These are phyloP conservation scores for Anthopleura sola DNA, from an alignment of 64 coral and sea anemone genomes.

Conservation along the genomic window DNA sequence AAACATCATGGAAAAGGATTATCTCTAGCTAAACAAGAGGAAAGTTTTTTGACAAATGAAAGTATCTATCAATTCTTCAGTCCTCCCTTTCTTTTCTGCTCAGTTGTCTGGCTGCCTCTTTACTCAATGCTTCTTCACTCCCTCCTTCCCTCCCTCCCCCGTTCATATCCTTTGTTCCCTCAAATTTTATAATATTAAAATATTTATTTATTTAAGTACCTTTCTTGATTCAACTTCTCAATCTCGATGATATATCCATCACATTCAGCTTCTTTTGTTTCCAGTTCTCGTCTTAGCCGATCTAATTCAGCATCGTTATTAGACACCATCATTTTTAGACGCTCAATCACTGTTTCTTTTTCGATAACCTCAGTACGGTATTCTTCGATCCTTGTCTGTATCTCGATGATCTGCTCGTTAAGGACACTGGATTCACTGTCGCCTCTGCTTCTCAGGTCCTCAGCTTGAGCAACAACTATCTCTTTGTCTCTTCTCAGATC, in stretches of 20 bases:
- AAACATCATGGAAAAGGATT: no score
- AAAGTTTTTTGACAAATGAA: no score
- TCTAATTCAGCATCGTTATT: slow-evolving; percentile 90
- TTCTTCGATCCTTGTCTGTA: slow-evolving; percentile 83
- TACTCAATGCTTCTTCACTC: no score
- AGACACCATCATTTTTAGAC: slow-evolving; percentile 59
- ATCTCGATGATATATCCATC: slow-evolving; percentile 88
- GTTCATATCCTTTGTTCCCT: no score
- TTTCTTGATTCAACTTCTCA: slow-evolving; percentile 83
- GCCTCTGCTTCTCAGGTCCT: slow-evolving; percentile 63
- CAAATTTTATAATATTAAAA: background rate
- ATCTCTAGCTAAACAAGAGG: no score
- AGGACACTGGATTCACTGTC: slow-evolving; percentile 49
- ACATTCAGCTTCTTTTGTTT: slow-evolving; percentile 88
- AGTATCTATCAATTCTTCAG: no score
- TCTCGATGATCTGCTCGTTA: slow-evolving; percentile 75
- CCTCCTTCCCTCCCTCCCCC: no score
- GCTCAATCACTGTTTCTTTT: slow-evolving; percentile 89
- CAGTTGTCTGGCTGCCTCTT: no score
- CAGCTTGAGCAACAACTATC: slow-evolving; percentile 21
- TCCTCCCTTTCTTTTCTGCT: no score
- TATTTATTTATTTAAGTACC: background rate
- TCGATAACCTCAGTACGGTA: slow-evolving; percentile 85
- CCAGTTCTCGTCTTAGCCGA: slow-evolving; percentile 78
- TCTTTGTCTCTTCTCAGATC: slow-evolving; percentile 64